Percentiles rank a stretch among this genome's conserved stretches.
phyloP scores from a whole-genome alignment of 2,797 vertebrate genomes.

The Paratrypauchen microcephalus region DNA sequence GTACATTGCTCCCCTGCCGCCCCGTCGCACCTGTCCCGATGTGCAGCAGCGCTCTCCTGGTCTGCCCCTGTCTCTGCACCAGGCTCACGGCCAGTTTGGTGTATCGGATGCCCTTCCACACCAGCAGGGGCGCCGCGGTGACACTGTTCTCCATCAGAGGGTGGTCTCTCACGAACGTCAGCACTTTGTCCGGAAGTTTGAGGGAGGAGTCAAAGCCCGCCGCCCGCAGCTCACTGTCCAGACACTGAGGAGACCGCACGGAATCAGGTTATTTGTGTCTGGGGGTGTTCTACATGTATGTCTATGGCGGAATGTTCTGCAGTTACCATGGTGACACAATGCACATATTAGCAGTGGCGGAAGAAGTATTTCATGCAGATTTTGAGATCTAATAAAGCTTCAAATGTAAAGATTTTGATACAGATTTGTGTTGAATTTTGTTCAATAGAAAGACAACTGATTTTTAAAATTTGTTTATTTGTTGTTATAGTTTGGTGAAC shows the following conservation, averaged over 20 bases:
- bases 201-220: constrained; percentile 81
- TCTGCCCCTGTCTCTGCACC: constrained; percentile 49
- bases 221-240: constrained; percentile 69
- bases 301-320: no score
- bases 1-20: constrained; percentile 19
- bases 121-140: constrained; percentile 75
- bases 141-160: constrained; percentile 88
- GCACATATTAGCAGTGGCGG: no score
- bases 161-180: constrained; percentile 87
- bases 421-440: no score
- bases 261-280: background rate
- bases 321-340: no score
- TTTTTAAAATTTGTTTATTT: no score
- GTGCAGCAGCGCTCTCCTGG: constrained; percentile 74
- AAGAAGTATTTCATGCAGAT: no score
- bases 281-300: no score
- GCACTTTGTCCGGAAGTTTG: constrained; percentile 87
- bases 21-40: constrained; percentile 85
- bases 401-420: no score
- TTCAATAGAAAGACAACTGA: no score
- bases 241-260: constrained; percentile 54
- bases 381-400: no score
- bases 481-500: no score
- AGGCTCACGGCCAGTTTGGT: constrained; percentile 80
- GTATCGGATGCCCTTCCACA: constrained; percentile 80